Evolutionary conservation across 37 sponge, comb jelly and placozoan genomes (phyloP), one percentile per base, ranked within the genome.

Genomic region (Sycon ciliatum): DNA sequence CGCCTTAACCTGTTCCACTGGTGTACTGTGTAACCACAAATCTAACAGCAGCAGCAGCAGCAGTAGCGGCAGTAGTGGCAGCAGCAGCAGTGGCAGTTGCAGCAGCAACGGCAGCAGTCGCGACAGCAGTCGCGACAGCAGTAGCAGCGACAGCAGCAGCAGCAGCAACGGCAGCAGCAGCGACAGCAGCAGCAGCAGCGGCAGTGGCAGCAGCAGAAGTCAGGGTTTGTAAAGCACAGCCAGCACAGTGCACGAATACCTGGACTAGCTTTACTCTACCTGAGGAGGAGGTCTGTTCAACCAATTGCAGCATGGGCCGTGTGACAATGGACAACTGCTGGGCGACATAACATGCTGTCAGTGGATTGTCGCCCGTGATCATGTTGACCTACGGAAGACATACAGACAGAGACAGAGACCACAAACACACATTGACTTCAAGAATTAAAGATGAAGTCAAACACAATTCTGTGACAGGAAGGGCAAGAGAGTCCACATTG

Each of bases 341-440:
- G 26, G 99, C 89, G 9, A 96, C 90, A 72, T 96, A 87, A 54
- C 99, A 96, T 18, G 99, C 99, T 6, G 99, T 96, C 65, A 92
- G 73, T 5, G 99, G 93, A 60, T 82, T 96, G 61, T 96, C 99
- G 1, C 99, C 99, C 29, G 99, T 96, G 23, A 96, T 83, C 90
- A 96, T 96, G 16, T 76, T 79, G n/a, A 86, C 87, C 91, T 90
- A 56, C 27, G 9, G 7, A 60, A 60, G n/a, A n/a, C n/a, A n/a
- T n/a, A n/a, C n/a, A n/a, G n/a, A 1, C 27, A 22, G 20, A 64
- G 9, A 34, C 1, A 20, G 27, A 57, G 11, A 32, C 27, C 22
- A 3, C 69, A 72, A n/a, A 36, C 38, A 56, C 28, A 20, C 1
- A 23, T 60, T 34, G 34, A 29, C 3, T 65, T 65, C 4, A 28